Conservation (phyloP, 2,113 vertebrate species). For the Otis tarda region DNA sequence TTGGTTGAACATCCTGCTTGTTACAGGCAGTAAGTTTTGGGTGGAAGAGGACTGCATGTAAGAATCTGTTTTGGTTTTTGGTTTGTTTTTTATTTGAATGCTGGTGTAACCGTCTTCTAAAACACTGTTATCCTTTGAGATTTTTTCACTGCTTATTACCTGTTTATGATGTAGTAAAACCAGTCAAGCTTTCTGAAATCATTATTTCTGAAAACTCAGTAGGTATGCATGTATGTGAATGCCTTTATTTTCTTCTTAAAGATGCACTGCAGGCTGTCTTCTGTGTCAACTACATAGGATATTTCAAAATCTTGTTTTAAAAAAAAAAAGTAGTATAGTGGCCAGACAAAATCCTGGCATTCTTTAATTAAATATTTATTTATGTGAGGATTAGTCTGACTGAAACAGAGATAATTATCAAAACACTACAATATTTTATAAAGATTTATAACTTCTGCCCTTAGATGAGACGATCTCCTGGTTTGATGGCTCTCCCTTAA, state of each 20-base stretch:
- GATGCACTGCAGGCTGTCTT: neutral
- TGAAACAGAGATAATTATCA: neutral
- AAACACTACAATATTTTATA: neutral
- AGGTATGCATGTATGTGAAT: neutral
- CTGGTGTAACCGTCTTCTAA: neutral
- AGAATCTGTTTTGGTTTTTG: neutral
- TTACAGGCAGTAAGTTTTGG: conserved; percentile 80
- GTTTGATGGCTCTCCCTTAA: conserved; percentile 83
- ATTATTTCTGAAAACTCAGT: neutral
- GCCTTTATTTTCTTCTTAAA: neutral
- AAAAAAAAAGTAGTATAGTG: neutral
- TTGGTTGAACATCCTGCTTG: conserved; percentile 86
- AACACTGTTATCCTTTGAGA: neutral
- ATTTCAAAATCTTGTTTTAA: neutral
- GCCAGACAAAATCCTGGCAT: neutral
- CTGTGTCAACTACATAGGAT: neutral
- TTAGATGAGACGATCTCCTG: conserved; percentile 81
- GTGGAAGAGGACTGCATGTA: neutral
- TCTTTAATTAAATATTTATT: neutral
- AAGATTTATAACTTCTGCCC: conserved; percentile 3
- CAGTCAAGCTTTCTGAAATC: neutral
- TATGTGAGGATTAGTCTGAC: neutral
- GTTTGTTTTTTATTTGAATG: neutral
- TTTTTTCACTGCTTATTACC: neutral
- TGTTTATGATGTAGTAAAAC: neutral